Percentiles rank a stretch among this genome's conserved stretches.
These are phyloP conservation scores for Hippopotamyrus pictus DNA, from an alignment of 2,797 vertebrate genomes.

Conservation along the genomic window DNA sequence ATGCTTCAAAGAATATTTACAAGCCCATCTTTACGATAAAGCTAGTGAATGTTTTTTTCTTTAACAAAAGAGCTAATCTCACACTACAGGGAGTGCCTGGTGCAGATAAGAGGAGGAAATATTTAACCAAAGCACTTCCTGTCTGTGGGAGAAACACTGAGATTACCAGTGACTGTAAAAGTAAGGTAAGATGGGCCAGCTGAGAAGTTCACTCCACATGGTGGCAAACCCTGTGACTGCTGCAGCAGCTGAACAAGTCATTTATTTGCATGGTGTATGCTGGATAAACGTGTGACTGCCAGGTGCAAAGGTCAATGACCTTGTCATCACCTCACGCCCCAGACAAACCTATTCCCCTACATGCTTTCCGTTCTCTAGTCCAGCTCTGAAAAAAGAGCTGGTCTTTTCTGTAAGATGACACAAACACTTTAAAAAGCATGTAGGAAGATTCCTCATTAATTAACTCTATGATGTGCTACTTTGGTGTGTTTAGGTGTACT, in stretches of 20 bases:
- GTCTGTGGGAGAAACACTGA: background rate
- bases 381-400: background rate
- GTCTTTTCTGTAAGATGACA: background rate
- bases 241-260: background rate
- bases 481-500: background rate
- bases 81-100: conserved; percentile 19
- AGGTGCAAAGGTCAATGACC: background rate
- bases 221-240: background rate
- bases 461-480: background rate
- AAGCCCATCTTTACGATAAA: background rate
- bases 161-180: background rate
- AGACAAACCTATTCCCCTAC: background rate
- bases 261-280: background rate
- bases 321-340: background rate
- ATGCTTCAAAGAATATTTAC: background rate
- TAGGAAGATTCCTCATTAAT: background rate
- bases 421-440: background rate
- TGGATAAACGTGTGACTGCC: background rate
- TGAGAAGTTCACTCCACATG: background rate
- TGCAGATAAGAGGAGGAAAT: conserved; percentile 20
- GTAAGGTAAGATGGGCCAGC: background rate
- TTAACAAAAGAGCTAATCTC: conserved; percentile 3
- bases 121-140: conserved; percentile 29
- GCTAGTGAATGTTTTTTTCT: background rate
- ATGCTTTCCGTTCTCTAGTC: background rate